phyloP scores from a whole-genome alignment of 2,888 invertebrate genomes.

The Gonocerus acuteangulatus region DNA sequence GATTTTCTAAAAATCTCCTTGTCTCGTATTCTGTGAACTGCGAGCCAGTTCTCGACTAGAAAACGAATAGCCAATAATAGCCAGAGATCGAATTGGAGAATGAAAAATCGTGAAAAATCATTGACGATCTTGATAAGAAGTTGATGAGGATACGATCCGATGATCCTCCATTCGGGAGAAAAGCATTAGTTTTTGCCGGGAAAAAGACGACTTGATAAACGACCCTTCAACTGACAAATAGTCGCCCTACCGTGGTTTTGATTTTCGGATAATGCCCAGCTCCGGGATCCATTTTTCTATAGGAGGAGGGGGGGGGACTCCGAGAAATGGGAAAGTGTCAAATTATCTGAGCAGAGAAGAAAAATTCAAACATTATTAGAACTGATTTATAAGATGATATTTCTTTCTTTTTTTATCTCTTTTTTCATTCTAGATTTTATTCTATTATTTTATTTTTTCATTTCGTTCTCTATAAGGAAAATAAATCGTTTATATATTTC shows the following conservation, averaged over 20 bases:
- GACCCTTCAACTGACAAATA: neutral
- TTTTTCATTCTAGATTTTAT: too few relatives aligned
- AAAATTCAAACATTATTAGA: neutral
- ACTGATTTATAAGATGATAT: neutral
- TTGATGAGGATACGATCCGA: neutral
- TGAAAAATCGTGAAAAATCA: too few relatives aligned
- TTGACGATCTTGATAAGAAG: too few relatives aligned
- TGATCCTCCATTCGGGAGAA: neutral
- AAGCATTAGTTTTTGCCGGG: neutral
- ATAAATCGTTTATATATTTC: too few relatives aligned
- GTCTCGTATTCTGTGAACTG: too few relatives aligned
- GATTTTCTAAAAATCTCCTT: too few relatives aligned
- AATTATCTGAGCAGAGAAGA: neutral
- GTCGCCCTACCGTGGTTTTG: neutral
- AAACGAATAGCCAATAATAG: too few relatives aligned
- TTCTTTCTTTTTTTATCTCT: neutral
- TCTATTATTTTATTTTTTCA: too few relatives aligned
- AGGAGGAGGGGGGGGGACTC: neutral
- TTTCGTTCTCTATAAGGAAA: too few relatives aligned
- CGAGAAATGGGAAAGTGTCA: neutral
- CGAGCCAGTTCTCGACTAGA: too few relatives aligned
- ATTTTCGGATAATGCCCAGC: neutral
- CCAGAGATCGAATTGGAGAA: too few relatives aligned
- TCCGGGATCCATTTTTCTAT: neutral
- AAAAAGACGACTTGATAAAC: neutral